Evolutionary conservation across 2,888 invertebrate genomes (phyloP).

Genomic region (Rotaria magnacalcarata): DNA sequence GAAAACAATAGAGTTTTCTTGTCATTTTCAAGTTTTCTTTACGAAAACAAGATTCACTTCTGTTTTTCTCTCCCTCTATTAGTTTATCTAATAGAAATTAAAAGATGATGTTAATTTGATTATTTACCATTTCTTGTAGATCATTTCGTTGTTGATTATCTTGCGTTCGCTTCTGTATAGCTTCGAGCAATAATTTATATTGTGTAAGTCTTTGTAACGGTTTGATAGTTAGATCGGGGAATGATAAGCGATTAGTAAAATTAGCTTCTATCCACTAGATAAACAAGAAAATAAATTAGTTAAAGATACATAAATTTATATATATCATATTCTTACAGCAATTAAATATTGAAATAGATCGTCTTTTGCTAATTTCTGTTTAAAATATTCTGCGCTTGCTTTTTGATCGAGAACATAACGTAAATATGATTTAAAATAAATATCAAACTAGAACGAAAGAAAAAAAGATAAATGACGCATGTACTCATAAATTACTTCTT

Average conservation of each 20-base stretch:
- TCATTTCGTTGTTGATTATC: slow-evolving; percentile 36
- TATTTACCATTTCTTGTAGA: slow-evolving; percentile 34
- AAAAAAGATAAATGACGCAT: too few species aligned
- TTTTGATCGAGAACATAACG: slow-evolving; percentile 33
- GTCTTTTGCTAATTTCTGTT: slow-evolving; percentile 4
- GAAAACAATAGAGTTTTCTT: neutral
- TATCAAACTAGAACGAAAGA: slow-evolving; percentile 8
- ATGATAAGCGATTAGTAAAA: slow-evolving; percentile 26
- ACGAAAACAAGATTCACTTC: neutral
- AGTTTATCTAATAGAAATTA: neutral
- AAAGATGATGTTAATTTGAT: neutral
- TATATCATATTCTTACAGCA: neutral
- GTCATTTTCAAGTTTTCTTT: neutral
- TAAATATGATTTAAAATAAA: slow-evolving; percentile 19
- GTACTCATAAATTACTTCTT: neutral
- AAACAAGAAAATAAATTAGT: neutral
- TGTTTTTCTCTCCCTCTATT: neutral
- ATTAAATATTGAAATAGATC: slow-evolving; percentile 30
- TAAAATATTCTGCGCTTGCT: slow-evolving; percentile 22
- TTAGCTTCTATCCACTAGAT: slow-evolving; percentile 11
- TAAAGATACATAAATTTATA: neutral
- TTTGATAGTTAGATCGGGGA: slow-evolving; percentile 16
- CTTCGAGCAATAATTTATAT: slow-evolving; percentile 35
- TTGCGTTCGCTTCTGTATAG: slow-evolving; percentile 7
- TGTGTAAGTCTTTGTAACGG: slow-evolving; percentile 28